Base-by-base conservation (phyloP, 2,113 vertebrate genomes). In the Sinocyclocheilus maitianheensis region DNA sequence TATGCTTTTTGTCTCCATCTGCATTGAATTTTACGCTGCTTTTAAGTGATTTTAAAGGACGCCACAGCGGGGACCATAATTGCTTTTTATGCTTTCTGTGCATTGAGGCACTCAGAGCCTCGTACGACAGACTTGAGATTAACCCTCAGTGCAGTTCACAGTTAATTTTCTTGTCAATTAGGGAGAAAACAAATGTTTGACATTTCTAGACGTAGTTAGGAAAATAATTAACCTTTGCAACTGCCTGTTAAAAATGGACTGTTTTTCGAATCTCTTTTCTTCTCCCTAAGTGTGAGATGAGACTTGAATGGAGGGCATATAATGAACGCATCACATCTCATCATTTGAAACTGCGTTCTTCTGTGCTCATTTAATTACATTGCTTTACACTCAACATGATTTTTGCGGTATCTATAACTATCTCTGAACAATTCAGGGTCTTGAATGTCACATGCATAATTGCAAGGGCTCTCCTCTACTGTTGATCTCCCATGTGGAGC, bases 141-240 rank as follows among this genome's bases (percentile, higher is more conserved):
- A 89, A 82, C 89, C 88, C 88, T 88, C 85, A 92, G 93, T 92
- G 88, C 85, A 92, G 90, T 91, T 90, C 78, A 74, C 88, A 90
- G 88, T 91, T 92, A 90, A 93, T 93, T 85, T 87, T 91, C 85
- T 88, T 89, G 91, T 88, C 92, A 93, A 92, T 94, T 95, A 92
- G 84, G 67, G 81, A 62, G 85, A 88, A 93, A 92, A 91, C 92
- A 93, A 93, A 93, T 92, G 91, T 93, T 93, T 94, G 93, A 93
- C 88, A 71, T 93, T 93, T 92, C 81, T 85, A 89, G 85, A 85
- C 85, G 87, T 92, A 92, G 93, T 93, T 94, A 91, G 90, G 83
- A 90, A 91, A 94, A 92, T 92, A 90, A 89, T 94, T 92, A 93
- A 93, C 91, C 92, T 91, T 84, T 78, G 82, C 74, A 65, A 87